Evolutionary conservation across 2,888 invertebrate species (phyloP).

Genomic region (Apocheima hispidaria): DNA sequence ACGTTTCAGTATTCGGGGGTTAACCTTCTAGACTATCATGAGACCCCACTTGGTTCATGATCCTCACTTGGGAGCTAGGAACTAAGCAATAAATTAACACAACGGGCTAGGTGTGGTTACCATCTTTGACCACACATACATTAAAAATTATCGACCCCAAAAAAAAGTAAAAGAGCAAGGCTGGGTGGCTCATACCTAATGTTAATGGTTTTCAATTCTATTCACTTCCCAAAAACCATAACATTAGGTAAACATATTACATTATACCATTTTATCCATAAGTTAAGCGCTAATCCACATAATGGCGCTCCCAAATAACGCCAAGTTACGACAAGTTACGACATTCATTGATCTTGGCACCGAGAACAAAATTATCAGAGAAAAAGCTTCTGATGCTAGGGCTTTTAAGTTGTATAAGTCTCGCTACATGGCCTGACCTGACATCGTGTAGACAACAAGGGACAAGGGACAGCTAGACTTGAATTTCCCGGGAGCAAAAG

Average conservation of each 20-base stretch:
- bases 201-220: neutral
- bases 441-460: too few relatives aligned
- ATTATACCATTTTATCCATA: conserved; percentile 25
- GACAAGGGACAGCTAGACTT: too few relatives aligned
- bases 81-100: too few relatives aligned
- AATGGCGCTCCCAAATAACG: conserved; percentile 30
- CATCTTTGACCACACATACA: too few relatives aligned
- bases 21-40: too few relatives aligned
- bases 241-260: conserved; percentile 23
- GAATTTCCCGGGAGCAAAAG: too few relatives aligned
- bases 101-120: too few relatives aligned
- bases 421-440: too few relatives aligned
- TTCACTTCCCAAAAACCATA: conserved; percentile 14
- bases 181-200: neutral
- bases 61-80: too few relatives aligned
- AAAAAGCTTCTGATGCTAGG: neutral
- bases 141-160: too few relatives aligned
- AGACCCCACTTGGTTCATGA: too few relatives aligned
- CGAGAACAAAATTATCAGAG: neutral
- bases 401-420: neutral
- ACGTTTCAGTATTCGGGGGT: too few relatives aligned
- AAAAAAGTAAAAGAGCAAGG: neutral
- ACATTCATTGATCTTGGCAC: conserved; percentile 34
- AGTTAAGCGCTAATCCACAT: conserved; percentile 29
- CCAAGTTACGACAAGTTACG: conserved; percentile 29